phyloP scores from a whole-genome alignment of 2,113 vertebrate species.

The Hystrix cristata region DNA sequence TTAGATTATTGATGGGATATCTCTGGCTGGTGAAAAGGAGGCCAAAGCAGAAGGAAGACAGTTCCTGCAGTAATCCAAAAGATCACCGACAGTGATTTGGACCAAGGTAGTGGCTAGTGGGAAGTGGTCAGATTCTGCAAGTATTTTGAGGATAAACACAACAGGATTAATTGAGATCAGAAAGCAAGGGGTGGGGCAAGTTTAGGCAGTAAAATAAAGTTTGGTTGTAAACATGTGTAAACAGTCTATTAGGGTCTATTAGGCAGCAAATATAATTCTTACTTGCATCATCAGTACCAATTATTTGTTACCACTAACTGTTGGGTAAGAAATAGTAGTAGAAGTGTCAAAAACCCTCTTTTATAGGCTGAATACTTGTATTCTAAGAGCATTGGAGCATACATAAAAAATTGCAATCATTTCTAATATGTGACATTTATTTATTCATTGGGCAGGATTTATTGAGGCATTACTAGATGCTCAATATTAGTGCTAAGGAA shows the following conservation, averaged over 20 bases:
- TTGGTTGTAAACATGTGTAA: neutral
- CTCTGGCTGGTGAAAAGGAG: neutral
- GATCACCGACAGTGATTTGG: neutral
- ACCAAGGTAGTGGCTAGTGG: neutral
- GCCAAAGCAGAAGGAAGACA: neutral
- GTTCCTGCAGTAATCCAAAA: neutral
- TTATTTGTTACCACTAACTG: neutral
- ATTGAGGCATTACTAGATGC: neutral
- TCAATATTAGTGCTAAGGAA: neutral
- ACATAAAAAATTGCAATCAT: neutral
- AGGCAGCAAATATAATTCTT: neutral
- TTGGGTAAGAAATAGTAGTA: neutral
- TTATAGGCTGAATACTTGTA: neutral
- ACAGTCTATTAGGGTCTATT: neutral
- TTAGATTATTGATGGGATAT: neutral
- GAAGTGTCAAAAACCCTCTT: neutral
- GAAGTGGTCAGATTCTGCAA: neutral
- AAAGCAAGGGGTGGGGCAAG: neutral
- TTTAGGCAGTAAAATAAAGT: slow-evolving; percentile 7
- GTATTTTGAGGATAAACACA: slow-evolving; percentile 25
- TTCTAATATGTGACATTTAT: slow-evolving; percentile 8
- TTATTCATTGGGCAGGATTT: neutral
- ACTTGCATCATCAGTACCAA: neutral
- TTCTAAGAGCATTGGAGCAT: neutral
- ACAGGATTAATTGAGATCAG: neutral